Conservation (phyloP, 2,797 vertebrate species). For the Triplophysa yarkandensis region DNA sequence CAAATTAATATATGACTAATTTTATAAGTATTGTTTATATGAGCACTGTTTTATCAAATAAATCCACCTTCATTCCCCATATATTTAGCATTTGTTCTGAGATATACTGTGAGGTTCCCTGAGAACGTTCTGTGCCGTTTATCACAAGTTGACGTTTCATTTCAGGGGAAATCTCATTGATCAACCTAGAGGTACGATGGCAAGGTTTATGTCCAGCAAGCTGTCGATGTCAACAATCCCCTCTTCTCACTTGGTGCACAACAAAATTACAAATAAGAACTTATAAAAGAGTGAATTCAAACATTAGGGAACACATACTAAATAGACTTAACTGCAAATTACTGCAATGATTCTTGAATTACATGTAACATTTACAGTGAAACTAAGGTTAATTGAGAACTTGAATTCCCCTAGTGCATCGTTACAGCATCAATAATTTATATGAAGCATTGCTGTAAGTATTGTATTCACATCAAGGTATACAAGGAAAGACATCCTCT, state of each 20-base stretch:
- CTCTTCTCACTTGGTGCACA: neutral
- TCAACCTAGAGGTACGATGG: neutral
- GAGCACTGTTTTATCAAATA: constrained; percentile 16
- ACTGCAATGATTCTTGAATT: neutral
- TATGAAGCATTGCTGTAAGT: constrained; percentile 62
- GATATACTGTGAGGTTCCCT: constrained; percentile 16
- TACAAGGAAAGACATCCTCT: constrained; percentile 36
- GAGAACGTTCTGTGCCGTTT: neutral
- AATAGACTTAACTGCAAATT: neutral
- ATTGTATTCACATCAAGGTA: constrained; percentile 36
- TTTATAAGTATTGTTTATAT: constrained; percentile 6
- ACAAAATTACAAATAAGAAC: neutral
- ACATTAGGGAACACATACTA: neutral
- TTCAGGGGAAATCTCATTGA: neutral
- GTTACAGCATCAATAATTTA: constrained; percentile 70
- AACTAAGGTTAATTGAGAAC: constrained; percentile 60
- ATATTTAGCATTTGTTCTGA: constrained; percentile 1
- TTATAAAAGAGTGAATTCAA: neutral
- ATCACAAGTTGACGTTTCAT: neutral
- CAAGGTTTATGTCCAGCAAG: constrained; percentile 1
- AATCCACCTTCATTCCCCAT: neutral
- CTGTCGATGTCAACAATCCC: neutral
- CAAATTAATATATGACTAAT: no score
- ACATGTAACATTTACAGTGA: neutral
- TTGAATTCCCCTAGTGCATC: constrained; percentile 66